A percentile compares a stretch with the other conserved stretches of the same genome.
These are phyloP conservation scores for Trissonchulus sp. DNA, from an alignment of 2,888 invertebrate genomes.

Conservation along the genomic window DNA sequence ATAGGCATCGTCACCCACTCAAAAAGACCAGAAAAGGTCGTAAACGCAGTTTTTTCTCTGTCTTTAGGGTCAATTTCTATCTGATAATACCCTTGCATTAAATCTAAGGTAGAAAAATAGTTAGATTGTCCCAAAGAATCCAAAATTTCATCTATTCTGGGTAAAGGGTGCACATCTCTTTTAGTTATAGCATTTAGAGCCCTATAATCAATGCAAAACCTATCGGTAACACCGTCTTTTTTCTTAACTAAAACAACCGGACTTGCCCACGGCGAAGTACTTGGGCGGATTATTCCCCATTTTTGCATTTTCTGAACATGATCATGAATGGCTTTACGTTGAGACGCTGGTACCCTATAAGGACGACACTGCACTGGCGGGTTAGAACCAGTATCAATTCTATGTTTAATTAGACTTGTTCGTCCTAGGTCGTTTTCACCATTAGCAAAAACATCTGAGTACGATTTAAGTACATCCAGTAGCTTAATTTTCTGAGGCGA, in stretches of 20 bases:
- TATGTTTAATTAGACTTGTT: neutral
- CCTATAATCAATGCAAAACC: constrained; percentile 40
- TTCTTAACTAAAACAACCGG: constrained; percentile 49
- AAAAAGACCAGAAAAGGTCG: neutral
- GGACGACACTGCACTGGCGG: neutral
- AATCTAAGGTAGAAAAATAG: neutral
- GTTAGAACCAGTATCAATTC: neutral
- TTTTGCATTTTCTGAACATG: neutral
- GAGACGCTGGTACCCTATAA: neutral
- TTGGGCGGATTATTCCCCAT: constrained; percentile 35
- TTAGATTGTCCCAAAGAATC: neutral
- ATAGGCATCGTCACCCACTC: constrained; percentile 29
- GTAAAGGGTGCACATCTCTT: constrained; percentile 34
- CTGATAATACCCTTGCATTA: neutral
- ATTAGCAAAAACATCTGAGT: neutral
- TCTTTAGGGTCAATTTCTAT: constrained; percentile 26
- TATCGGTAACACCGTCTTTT: constrained; percentile 41
- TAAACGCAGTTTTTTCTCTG: constrained; percentile 33
- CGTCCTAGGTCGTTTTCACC: neutral
- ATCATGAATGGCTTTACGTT: neutral
- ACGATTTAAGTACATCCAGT: neutral
- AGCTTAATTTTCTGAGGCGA: neutral
- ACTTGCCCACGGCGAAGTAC: constrained; percentile 46
- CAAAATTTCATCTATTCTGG: constrained; percentile 32
- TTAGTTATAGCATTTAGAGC: constrained; percentile 35